phyloP scores from a whole-genome alignment of 1,140 invertebrate species.

The Varroa destructor region DNA sequence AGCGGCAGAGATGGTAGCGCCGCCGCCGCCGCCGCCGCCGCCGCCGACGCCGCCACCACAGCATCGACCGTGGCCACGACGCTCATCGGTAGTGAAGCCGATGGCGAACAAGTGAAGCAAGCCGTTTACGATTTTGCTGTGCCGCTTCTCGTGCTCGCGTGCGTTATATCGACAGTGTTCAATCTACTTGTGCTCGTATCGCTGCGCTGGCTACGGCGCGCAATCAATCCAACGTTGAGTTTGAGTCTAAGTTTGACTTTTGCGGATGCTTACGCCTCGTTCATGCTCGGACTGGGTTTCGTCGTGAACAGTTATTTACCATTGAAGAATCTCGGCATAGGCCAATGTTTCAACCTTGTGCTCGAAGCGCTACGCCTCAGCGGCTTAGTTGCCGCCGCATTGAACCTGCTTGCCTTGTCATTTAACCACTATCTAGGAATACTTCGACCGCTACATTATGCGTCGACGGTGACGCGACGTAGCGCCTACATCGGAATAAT shows the following conservation, averaged over 20 bases:
- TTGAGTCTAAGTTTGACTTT: constrained; percentile 50
- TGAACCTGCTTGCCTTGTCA: constrained; percentile 52
- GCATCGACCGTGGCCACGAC: background rate
- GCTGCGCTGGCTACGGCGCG: constrained; percentile 45
- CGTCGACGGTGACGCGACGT: constrained; percentile 38
- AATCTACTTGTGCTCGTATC: constrained; percentile 46
- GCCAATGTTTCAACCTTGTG: constrained; percentile 39
- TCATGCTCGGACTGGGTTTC: constrained; percentile 44
- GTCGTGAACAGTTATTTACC: constrained; percentile 46
- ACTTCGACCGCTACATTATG: constrained; percentile 50
- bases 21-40: background rate
- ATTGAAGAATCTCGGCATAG: constrained; percentile 34
- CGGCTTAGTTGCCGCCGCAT: constrained; percentile 48
- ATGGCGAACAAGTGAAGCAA: constrained; percentile 5
- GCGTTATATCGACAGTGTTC: constrained; percentile 43
- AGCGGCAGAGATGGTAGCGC: too few species aligned
- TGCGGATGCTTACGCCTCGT: constrained; percentile 48
- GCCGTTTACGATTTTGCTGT: constrained; percentile 36
- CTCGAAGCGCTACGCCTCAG: constrained; percentile 47
- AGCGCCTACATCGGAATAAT: constrained; percentile 42
- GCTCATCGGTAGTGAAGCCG: background rate
- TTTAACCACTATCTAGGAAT: constrained; percentile 56
- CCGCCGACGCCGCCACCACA: background rate
- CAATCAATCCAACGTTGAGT: constrained; percentile 48
- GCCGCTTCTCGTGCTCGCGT: constrained; percentile 43